These are phyloP conservation scores for Pantala flavescens DNA, from an alignment of 1,140 invertebrate species.

Conservation along the genomic window DNA sequence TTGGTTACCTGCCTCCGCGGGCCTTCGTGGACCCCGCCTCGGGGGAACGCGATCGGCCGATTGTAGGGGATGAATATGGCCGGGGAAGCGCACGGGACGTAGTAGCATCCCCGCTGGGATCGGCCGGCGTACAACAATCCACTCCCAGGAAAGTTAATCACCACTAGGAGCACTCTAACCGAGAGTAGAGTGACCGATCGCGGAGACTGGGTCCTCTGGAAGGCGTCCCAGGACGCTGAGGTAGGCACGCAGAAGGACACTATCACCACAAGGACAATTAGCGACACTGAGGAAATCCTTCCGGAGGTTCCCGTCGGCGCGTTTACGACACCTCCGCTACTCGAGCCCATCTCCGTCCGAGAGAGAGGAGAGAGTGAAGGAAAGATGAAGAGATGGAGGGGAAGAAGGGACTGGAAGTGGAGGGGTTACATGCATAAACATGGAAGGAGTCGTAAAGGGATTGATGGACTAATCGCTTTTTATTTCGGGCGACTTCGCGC, in stretches of 20 bases:
- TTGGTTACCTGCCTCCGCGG: not conserved
- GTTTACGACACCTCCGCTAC: not conserved
- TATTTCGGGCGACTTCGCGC: not conserved
- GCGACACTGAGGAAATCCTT: not conserved
- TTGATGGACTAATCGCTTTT: constrained; percentile 1
- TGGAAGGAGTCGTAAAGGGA: not conserved
- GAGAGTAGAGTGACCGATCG: not conserved
- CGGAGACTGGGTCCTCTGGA: not conserved
- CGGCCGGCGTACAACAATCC: not conserved
- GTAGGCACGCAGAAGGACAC: not conserved
- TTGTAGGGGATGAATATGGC: not conserved
- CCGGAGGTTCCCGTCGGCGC: not conserved
- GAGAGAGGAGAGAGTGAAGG: not conserved
- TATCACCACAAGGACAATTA: not conserved
- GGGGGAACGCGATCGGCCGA: not conserved
- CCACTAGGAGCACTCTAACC: not conserved
- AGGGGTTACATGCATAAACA: not conserved
- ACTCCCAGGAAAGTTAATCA: not conserved
- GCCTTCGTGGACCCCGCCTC: not conserved
- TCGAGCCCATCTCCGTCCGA: not conserved
- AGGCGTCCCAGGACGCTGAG: not conserved
- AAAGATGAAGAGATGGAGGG: not conserved
- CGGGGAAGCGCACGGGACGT: not conserved
- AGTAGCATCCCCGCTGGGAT: not conserved
- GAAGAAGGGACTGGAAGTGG: not conserved